These are phyloP conservation scores for Peromyscus nudipes DNA, from an alignment of 2,797 vertebrate genomes.

Conservation along the genomic window DNA sequence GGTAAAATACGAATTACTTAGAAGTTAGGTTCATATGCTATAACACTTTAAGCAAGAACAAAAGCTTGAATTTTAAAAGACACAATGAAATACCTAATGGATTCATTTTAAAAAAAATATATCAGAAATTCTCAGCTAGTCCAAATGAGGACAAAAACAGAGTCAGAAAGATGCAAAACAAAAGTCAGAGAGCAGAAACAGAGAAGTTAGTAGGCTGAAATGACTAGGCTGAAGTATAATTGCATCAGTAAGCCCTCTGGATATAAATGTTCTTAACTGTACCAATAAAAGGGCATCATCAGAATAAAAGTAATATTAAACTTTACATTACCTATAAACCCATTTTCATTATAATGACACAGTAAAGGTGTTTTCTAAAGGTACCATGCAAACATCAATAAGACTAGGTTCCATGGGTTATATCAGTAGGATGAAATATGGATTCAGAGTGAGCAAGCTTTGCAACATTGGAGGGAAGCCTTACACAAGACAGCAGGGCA, in stretches of 20 bases:
- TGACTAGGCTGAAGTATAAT: neutral
- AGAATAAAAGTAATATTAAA: neutral
- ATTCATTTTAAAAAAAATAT: neutral
- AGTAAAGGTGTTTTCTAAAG: neutral
- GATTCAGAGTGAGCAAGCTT: slow-evolving; percentile 33
- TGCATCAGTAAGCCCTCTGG: neutral
- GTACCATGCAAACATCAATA: neutral
- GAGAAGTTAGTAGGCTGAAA: neutral
- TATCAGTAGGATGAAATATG: neutral
- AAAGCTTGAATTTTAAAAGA: slow-evolving; percentile 32
- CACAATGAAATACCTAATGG: neutral
- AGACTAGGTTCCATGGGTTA: neutral
- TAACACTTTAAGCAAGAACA: slow-evolving; percentile 25
- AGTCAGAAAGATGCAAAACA: neutral
- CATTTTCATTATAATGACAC: slow-evolving; percentile 3
- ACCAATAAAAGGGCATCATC: slow-evolving; percentile 31
- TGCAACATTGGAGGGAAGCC: neutral
- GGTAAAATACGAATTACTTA: slow-evolving; percentile 53
- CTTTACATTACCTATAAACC: neutral
- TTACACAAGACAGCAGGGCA: neutral
- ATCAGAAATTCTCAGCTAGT: neutral
- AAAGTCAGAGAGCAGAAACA: slow-evolving; percentile 20
- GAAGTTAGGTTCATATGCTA: neutral
- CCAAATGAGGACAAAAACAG: neutral
- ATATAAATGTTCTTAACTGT: neutral